A percentile compares a stretch with the other conserved stretches of the same genome.
These are phyloP conservation scores for Drosophila phalerata DNA, from an alignment of 2,888 invertebrate species.

Conservation along the genomic window DNA sequence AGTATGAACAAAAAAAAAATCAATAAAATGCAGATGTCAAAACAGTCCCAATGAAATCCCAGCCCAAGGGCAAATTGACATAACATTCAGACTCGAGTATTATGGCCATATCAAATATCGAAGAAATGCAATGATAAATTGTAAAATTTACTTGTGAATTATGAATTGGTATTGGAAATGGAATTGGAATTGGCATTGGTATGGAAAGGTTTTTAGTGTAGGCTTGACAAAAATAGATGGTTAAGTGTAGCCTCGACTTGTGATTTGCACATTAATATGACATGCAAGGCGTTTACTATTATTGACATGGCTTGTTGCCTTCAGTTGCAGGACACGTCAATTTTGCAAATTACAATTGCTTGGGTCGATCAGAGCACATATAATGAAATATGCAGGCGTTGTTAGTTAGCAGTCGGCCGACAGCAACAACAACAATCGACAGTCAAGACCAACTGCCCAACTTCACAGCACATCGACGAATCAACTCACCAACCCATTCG, in stretches of 20 bases:
- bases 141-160: slow-evolving; percentile 17
- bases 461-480: slow-evolving; percentile 54
- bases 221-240: slow-evolving; percentile 26
- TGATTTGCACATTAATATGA: slow-evolving; percentile 69
- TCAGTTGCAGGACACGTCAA: slow-evolving; percentile 60
- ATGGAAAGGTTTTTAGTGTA: background rate
- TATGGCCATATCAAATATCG: slow-evolving; percentile 1
- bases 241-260: slow-evolving; percentile 30
- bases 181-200: background rate
- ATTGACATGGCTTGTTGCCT: slow-evolving; percentile 37
- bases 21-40: slow-evolving; percentile 16
- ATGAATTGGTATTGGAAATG: slow-evolving; percentile 8
- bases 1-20: background rate
- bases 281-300: slow-evolving; percentile 43
- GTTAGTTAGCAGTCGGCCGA: slow-evolving; percentile 43
- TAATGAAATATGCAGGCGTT: slow-evolving; percentile 76
- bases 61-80: slow-evolving; percentile 6
- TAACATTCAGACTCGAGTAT: slow-evolving; percentile 1
- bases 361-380: slow-evolving; percentile 63
- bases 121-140: slow-evolving; percentile 12
- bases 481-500: background rate
- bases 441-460: slow-evolving; percentile 65
- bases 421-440: background rate
- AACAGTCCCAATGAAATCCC: background rate
- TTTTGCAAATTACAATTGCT: slow-evolving; percentile 76